Percentiles rank a stretch among this genome's conserved stretches.
These are phyloP conservation scores for Orchesellides sinensis DNA, from an alignment of 2,888 invertebrate species.

Conservation along the genomic window DNA sequence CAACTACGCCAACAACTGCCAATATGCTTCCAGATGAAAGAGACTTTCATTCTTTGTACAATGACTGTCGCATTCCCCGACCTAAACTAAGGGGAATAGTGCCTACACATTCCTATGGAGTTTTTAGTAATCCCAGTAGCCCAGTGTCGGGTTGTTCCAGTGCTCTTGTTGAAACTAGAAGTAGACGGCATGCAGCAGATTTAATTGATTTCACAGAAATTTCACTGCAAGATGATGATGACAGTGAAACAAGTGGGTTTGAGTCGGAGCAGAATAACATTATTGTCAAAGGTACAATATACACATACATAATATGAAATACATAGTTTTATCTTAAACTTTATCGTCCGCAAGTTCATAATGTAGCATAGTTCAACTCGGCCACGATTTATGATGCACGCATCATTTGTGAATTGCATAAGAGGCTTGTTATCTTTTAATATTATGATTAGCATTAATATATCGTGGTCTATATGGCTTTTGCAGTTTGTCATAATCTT, in stretches of 20 bases:
- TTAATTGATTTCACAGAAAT: conserved; percentile 62
- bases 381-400: too few relatives aligned
- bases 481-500: conserved; percentile 20
- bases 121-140: conserved; percentile 44
- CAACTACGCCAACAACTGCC: not conserved
- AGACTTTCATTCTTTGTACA: conserved; percentile 44
- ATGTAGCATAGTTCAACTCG: too few relatives aligned
- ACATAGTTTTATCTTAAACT: too few relatives aligned
- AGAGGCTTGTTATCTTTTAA: conserved; percentile 21
- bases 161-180: conserved; percentile 26
- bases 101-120: conserved; percentile 68
- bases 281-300: conserved; percentile 13
- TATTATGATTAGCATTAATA: conserved; percentile 6
- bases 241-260: conserved; percentile 63
- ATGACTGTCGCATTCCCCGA: conserved; percentile 63
- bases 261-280: conserved; percentile 56
- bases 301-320: not conserved
- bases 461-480: conserved; percentile 48
- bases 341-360: too few relatives aligned
- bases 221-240: conserved; percentile 56
- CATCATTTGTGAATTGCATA: conserved; percentile 1
- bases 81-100: conserved; percentile 64
- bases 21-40: conserved; percentile 58
- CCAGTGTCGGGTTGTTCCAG: conserved; percentile 50
- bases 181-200: conserved; percentile 29